phyloP scores from a whole-genome alignment of 2,113 vertebrate genomes.

The Cyanoramphus novaezelandiae region DNA sequence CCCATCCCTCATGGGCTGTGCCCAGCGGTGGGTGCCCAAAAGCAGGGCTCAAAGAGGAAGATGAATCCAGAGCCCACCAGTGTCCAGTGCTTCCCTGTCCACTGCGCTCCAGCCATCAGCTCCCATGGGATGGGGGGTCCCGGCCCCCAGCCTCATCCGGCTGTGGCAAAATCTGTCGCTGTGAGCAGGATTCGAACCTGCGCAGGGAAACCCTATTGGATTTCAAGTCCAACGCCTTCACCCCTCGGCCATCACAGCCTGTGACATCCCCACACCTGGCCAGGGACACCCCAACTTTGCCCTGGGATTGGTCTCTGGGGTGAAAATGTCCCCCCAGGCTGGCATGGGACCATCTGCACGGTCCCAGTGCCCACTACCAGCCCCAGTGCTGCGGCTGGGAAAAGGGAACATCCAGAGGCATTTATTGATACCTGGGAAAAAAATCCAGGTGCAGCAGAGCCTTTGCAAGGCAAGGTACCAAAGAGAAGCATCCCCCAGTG shows the following conservation, averaged over 20 bases:
- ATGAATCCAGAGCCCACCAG: constrained; percentile 45
- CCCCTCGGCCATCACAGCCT: constrained; percentile 6
- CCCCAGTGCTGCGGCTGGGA: background rate
- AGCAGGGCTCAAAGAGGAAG: constrained; percentile 46
- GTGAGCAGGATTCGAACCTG: constrained; percentile 10
- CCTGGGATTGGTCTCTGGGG: rapidly evolving
- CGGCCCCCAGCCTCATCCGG: background rate
- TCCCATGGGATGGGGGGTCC: background rate
- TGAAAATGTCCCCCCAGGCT: background rate
- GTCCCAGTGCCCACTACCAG: background rate
- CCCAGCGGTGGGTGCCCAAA: background rate
- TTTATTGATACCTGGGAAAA: background rate
- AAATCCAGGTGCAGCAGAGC: background rate
- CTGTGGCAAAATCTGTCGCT: rapidly evolving
- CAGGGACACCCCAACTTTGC: background rate
- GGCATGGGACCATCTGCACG: background rate
- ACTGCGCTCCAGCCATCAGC: background rate
- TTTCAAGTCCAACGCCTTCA: constrained; percentile 37
- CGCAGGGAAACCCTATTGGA: background rate
- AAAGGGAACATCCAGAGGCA: background rate
- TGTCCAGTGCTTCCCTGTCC: background rate
- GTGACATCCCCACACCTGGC: background rate
- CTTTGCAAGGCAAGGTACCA: background rate
- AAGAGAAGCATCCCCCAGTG: background rate
- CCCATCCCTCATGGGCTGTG: background rate